A percentile compares a stretch with the other conserved stretches of the same genome.
These are phyloP conservation scores for Sphyrna mokarran DNA, from an alignment of 2,113 vertebrate species.

Conservation along the genomic window DNA sequence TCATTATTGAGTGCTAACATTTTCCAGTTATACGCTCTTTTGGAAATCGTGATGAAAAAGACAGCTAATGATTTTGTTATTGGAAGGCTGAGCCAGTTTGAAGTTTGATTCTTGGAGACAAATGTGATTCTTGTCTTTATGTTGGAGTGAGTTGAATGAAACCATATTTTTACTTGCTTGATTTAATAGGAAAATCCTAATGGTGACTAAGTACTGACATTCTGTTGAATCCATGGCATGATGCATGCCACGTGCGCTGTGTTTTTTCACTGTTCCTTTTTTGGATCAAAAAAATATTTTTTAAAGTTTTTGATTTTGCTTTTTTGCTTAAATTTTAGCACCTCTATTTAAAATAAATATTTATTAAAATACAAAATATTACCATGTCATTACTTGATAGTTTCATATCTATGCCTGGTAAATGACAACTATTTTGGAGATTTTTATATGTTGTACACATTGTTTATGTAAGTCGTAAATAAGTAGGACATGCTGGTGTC, in stretches of 20 bases:
- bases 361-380: neutral
- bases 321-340: neutral
- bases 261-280: conserved; percentile 3
- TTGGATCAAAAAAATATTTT: neutral
- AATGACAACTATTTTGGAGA: neutral
- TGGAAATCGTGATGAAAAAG: neutral
- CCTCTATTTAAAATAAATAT: neutral
- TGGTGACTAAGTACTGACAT: neutral
- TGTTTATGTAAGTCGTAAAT: neutral
- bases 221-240: neutral
- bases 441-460: neutral
- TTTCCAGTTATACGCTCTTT: neutral
- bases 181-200: neutral
- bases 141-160: neutral
- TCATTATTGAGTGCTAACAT: neutral
- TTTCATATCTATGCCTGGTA: neutral
- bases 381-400: neutral
- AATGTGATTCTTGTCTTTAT: neutral
- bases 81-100: neutral
- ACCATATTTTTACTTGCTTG: neutral
- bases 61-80: neutral
- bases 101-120: neutral
- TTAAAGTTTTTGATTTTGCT: neutral
- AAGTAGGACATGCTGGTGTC: neutral
- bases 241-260: neutral